These are phyloP conservation scores for Slavum lentiscoides DNA, from an alignment of 2,888 invertebrate genomes.

Conservation along the genomic window DNA sequence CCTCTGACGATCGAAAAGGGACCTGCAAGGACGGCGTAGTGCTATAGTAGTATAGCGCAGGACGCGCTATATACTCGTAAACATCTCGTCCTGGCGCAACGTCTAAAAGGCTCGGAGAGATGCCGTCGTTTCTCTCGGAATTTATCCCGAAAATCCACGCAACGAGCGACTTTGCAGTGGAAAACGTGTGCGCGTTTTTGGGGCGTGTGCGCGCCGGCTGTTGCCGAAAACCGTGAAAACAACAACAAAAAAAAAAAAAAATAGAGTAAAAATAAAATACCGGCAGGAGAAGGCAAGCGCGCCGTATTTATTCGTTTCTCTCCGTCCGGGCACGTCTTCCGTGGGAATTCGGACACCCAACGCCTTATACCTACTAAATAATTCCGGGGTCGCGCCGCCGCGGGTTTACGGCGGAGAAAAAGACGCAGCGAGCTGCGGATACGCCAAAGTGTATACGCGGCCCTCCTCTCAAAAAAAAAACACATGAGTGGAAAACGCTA, in stretches of 20 bases:
- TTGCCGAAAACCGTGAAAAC: background rate
- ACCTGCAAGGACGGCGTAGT: no score
- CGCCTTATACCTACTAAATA: constrained; percentile 43
- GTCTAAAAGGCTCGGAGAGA: no score
- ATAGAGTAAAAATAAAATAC: background rate
- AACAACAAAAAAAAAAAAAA: background rate
- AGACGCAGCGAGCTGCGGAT: background rate
- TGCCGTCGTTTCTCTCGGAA: background rate
- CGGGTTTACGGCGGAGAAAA: background rate
- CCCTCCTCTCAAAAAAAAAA: no score
- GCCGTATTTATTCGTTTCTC: constrained; percentile 23
- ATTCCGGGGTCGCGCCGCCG: constrained; percentile 11
- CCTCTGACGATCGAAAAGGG: no score
- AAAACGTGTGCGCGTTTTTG: background rate
- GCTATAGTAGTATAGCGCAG: no score
- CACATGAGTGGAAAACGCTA: no score
- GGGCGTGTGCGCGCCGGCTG: constrained; percentile 15
- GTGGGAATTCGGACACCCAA: constrained; percentile 51
- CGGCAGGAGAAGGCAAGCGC: no score
- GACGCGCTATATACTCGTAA: background rate
- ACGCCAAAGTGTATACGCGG: no score
- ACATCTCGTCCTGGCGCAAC: background rate
- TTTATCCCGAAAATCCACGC: constrained; percentile 21
- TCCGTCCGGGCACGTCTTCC: background rate
- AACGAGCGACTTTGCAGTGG: background rate